Conservation (phyloP, 2,797 vertebrate species). For the Euthynnus affinis region DNA sequence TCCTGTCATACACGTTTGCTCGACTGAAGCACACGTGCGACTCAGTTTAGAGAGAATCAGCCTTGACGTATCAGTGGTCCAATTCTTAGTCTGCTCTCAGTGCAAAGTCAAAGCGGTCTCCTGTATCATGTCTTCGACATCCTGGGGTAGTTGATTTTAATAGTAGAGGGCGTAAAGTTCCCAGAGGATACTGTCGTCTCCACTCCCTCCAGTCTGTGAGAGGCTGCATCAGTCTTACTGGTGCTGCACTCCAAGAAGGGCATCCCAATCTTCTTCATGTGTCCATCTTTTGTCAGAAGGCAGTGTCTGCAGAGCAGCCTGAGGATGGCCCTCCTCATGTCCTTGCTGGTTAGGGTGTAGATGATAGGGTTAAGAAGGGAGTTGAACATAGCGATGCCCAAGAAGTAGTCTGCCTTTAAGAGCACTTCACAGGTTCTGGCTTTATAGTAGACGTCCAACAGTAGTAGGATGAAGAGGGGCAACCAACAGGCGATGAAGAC, state of each 20-base stretch:
- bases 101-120: not conserved
- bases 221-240: slow-evolving; percentile 85
- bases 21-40: not conserved
- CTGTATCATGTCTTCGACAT: slow-evolving; percentile 79
- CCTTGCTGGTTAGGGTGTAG: slow-evolving; percentile 93
- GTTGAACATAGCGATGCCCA: slow-evolving; percentile 92
- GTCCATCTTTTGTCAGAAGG: slow-evolving; percentile 84
- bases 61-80: slow-evolving; percentile 14
- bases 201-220: slow-evolving; percentile 85
- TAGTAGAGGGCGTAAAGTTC: slow-evolving; percentile 83
- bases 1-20: slow-evolving; percentile 4
- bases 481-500: slow-evolving; percentile 92
- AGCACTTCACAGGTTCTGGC: slow-evolving; percentile 84
- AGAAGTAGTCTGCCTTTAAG: slow-evolving; percentile 91
- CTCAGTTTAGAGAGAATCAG: slow-evolving; percentile 7
- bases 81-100: slow-evolving; percentile 24
- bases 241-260: slow-evolving; percentile 89
- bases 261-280: slow-evolving; percentile 85
- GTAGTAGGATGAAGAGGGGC: slow-evolving; percentile 91
- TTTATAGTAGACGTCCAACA: slow-evolving; percentile 89
- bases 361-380: slow-evolving; percentile 94
- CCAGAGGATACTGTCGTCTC: slow-evolving; percentile 87
- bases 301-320: slow-evolving; percentile 86
- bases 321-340: slow-evolving; percentile 90
- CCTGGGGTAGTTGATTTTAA: slow-evolving; percentile 83